Base-by-base conservation (phyloP, 2,797 vertebrate genomes). In the Hephaestus fuliginosus region DNA sequence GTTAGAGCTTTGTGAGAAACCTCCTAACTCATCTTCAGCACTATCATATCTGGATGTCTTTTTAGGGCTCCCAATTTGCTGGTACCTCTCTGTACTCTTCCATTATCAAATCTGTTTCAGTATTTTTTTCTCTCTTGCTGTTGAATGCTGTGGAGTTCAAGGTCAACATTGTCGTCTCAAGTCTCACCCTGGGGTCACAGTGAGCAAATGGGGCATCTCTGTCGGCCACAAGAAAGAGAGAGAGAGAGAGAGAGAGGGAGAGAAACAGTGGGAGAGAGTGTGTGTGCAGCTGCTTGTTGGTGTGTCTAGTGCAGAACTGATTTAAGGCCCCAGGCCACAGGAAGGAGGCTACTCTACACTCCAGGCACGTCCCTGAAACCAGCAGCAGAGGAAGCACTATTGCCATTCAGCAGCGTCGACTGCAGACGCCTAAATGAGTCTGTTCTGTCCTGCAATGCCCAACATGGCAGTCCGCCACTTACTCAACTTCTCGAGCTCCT, bases 301-400 rank as follows among this genome's bases (percentile, higher is more conserved):
- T 91, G 88, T 91, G 90, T 92, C 86, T 86, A 89, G 92, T 91
- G 89, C 86, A 88, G 89, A 90, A 92, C 93, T 95, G 94, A 95
- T 94, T 93, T 94, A 93, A 91, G 92, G 92, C 93, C 88, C 86
- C 84, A 87, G 86, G 93, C 89, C 93, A 91, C 91, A 95, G 93
- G 92, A 94, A 93, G 90, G 76, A 82, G 86, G 86, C 93, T 94
- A 51, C 88, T 96, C 91, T 86, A 90, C 88, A 96, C 92, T 94
- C 94, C 70, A 74, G 88, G 93, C 95, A 96, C 95, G 94, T 96
- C 91, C 85, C 86, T 88, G 85, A 92, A 86, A 92, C 86, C 89
- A 93, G 90, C 92, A 92, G 92, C 90, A 93, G 93, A 95, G 95
- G 95, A 96, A 95, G 94, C 91, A 86, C 90, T 88, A 86, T 88